Base-by-base conservation (phyloP, 1,140 invertebrate genomes). In the Cotesia vestalis region DNA sequence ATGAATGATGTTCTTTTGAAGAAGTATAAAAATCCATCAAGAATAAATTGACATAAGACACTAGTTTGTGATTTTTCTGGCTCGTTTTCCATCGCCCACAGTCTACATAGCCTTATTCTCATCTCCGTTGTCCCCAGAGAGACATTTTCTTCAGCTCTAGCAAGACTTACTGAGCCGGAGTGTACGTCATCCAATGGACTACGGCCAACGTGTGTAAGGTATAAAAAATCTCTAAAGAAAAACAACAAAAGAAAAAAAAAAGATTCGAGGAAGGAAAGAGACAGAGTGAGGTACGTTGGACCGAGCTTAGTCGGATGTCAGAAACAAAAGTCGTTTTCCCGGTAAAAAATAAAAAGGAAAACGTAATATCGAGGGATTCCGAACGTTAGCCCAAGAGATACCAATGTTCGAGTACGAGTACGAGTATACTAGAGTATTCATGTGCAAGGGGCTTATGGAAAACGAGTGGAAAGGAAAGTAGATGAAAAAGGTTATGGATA, bases 261-360 rank as follows among this genome's bases (percentile, higher is more conserved):
- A n/a, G 4, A 11, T 20, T 20, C 4, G 34, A 17, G 17, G 64
- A 53, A 17, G 52, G 64, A 20, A 51, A 51, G 20, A 27, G 55
- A 27, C 12, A 57, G 55, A 57, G 55, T 57, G 55, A 27, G 60
- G 2, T 40, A 66, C 64, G 64, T 66, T 66, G 46, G 53, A 66
- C 64, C 40, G 4, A 66, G 64, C 64, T 66, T 53, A 66, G 64
- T 27, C 64, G 64, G 46, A 66, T 66, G 64, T 66, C 64, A 66
- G 64, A 66, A 66, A 66, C 64, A 66, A 66, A 66, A 66, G 64
- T 66, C 64, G 64, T 66, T 66, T 66, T 52, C 64, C 52, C 11
- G n/a, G 35, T 20, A 34, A 46, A 46, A 46, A 46, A 46, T 51
- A 66, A 66, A 52, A 66, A 34, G 64, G 46, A 66, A 66, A 66